These are phyloP conservation scores for Zapornia atra DNA, from an alignment of 2,113 vertebrate species.

Conservation along the genomic window DNA sequence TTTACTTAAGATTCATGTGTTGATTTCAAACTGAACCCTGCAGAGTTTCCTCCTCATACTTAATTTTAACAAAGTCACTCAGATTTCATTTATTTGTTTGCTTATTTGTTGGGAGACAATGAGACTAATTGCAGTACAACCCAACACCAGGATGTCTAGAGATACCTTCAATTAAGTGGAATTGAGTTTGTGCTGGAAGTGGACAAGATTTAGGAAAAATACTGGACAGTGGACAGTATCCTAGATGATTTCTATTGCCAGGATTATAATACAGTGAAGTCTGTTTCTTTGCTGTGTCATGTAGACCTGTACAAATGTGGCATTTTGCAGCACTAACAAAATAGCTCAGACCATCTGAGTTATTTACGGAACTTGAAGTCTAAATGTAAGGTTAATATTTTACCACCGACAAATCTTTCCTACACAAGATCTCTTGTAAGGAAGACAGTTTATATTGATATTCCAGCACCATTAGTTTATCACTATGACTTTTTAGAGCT, in stretches of 20 bases:
- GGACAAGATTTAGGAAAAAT: not conserved
- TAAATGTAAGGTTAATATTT: constrained; percentile 9
- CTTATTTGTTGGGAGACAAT: not conserved
- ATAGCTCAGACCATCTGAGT: not conserved
- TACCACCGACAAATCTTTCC: not conserved
- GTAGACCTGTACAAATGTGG: not conserved
- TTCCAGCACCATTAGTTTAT: constrained; percentile 61
- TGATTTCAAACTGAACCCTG: not conserved
- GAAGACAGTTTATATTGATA: constrained; percentile 18
- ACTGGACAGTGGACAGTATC: not conserved
- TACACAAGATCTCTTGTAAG: not conserved
- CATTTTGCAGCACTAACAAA: not conserved
- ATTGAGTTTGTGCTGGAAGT: not conserved
- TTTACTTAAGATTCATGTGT: not conserved
- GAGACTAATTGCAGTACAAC: not conserved
- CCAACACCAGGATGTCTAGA: not conserved
- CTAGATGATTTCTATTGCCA: not conserved
- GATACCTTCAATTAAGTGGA: not conserved
- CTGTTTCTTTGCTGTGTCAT: not conserved
- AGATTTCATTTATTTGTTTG: not conserved
- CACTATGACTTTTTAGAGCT: constrained; percentile 29
- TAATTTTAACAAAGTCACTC: not conserved
- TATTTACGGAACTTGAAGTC: not conserved
- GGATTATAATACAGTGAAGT: not conserved
- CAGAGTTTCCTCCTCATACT: not conserved